Evolutionary conservation across 1,140 invertebrate genomes (phyloP).

Genomic region (Neuroterus valhalla): DNA sequence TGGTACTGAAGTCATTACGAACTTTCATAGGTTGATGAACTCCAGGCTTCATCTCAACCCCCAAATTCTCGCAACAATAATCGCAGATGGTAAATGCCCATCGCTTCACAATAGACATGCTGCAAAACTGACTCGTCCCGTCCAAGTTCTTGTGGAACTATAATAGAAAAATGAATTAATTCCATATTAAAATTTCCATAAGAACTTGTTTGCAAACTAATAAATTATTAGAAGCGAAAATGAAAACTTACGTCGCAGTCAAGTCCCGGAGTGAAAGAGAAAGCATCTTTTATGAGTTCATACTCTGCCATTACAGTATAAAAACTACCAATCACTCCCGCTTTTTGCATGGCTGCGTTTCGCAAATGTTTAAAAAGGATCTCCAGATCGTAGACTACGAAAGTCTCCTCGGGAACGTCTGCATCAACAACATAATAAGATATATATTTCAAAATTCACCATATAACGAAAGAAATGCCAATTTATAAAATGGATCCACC

Average conservation of each 20-base stretch:
- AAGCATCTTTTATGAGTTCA: conserved; percentile 75
- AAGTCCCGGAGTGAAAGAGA: conserved; percentile 69
- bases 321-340: conserved; percentile 60
- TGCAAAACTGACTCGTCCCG: conserved; percentile 71
- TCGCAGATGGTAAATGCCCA: conserved; percentile 77
- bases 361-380: conserved; percentile 72
- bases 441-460: no score
- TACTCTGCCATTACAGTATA: conserved; percentile 66
- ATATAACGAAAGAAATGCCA: no score
- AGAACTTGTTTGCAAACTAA: conserved; percentile 22
- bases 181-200: conserved; percentile 9
- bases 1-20: no score
- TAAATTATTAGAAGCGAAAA: conserved; percentile 42
- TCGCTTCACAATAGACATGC: conserved; percentile 73
- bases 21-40: conserved; percentile 64
- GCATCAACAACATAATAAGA: no score
- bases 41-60: conserved; percentile 69
- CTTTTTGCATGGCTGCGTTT: conserved; percentile 60
- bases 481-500: conserved; percentile 14
- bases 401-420: conserved; percentile 55
- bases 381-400: conserved; percentile 77
- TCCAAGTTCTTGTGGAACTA: conserved; percentile 75
- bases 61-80: conserved; percentile 72
- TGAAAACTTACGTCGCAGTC: conserved; percentile 72
- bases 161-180: conserved; percentile 43